Percentiles rank a stretch among this genome's conserved stretches.
Evolutionary conservation across 2,797 vertebrate species (phyloP).

Genomic region (Buceros bicornis): DNA sequence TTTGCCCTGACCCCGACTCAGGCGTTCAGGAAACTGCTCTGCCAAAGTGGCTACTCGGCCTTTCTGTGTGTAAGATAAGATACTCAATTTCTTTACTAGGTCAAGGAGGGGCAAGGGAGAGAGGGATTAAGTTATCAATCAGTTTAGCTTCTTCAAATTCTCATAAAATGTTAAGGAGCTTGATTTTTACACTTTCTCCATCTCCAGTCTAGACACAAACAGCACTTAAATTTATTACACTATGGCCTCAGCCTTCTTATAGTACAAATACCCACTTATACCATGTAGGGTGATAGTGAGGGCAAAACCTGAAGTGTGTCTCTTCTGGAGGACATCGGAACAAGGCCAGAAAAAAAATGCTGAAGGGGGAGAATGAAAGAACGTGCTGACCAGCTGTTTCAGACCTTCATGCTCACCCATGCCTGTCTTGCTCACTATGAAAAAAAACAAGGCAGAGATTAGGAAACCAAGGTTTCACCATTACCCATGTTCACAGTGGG

Average conservation of each 20-base stretch:
- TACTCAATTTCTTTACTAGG: background rate
- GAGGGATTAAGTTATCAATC: background rate
- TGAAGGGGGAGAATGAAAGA: background rate
- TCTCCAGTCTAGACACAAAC: background rate
- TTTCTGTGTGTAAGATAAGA: background rate
- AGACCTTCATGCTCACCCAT: background rate
- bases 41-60: background rate
- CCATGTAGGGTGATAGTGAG: background rate
- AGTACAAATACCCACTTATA: background rate
- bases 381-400: background rate
- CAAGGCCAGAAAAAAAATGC: background rate
- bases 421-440: background rate
- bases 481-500: background rate
- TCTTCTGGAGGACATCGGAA: background rate
- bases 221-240: background rate
- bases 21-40: background rate
- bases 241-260: background rate
- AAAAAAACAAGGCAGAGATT: background rate
- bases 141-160: background rate
- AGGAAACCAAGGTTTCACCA: background rate
- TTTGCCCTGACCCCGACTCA: background rate
- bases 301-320: background rate
- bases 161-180: background rate
- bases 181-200: background rate
- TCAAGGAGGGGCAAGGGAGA: background rate